These are phyloP conservation scores for Halichoeres trimaculatus DNA, from an alignment of 2,113 vertebrate genomes.

Conservation along the genomic window DNA sequence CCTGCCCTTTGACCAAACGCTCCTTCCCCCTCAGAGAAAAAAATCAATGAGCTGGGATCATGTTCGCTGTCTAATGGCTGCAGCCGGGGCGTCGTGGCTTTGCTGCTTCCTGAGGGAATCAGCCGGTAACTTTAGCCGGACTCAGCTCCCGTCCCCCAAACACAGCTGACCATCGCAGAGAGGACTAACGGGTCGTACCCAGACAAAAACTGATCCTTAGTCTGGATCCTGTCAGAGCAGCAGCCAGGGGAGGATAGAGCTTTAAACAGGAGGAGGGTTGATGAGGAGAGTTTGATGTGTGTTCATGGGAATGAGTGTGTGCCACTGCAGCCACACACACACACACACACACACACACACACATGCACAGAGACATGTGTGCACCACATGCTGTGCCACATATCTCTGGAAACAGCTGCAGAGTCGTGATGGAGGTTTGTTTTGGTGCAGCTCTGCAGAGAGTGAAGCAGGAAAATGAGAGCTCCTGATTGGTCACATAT, in stretches of 20 bases:
- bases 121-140: constrained; percentile 69
- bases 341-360: constrained; percentile 1
- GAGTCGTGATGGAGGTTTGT: constrained; percentile 16
- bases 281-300: not conserved
- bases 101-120: constrained; percentile 69
- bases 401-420: constrained; percentile 48
- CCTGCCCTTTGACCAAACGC: constrained; percentile 38
- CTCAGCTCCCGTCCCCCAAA: constrained; percentile 38
- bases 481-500: no score
- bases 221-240: not conserved
- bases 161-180: constrained; percentile 20
- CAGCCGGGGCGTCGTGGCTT: constrained; percentile 50
- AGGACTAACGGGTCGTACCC: not conserved
- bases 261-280: not conserved
- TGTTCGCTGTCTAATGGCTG: constrained; percentile 78
- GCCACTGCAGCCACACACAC: no score
- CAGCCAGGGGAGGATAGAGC: not conserved
- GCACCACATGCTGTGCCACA: not conserved
- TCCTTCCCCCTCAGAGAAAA: constrained; percentile 36
- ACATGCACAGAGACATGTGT: constrained; percentile 16
- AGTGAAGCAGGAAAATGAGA: no score
- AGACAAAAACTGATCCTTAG: constrained; percentile 7
- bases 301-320: constrained; percentile 48
- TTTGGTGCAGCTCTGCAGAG: not conserved
- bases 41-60: constrained; percentile 82